Evolutionary conservation across 2,888 invertebrate species (phyloP), one percentile per base, ranked within the genome.

Genomic region (Chouioia cunea): DNA sequence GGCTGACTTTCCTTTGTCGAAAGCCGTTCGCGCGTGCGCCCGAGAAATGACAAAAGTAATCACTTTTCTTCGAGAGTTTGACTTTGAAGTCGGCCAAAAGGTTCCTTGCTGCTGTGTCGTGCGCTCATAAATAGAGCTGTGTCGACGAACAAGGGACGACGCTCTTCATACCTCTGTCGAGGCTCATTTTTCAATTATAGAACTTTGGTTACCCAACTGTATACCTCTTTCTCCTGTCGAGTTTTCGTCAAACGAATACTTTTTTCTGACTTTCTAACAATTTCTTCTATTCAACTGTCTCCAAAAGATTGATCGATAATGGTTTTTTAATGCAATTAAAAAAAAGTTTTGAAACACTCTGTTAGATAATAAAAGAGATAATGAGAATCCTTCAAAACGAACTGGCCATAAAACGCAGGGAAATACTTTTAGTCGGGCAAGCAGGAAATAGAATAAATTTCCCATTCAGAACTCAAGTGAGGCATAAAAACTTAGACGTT

Each of bases 1-100:
- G 44, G 8, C 16, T 27, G n/a, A 48, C 18, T 15, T n/a, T 16
- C 20, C 44, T 72, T 72, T 72, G 72, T 72, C 54, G 72, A 14
- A n/a, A 56, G 50, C 62, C 67, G 65, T 50, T 68, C 60, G 65
- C 72, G 72, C 72, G 72, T 68, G 71, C 64, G 71, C 52, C 60
- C 62, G 69, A 57, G 27, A 65, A 65, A 73, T 73, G 72, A 69
- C 72, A 69, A 69, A 73, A 73, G 72, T 69, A 73, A 73, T 73
- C 69, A 73, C 72, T 73, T 72, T 72, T 68, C 71, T 59, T 73
- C 72, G 62, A 62, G 52, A 48, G 67, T 59, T 71, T 64, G 69
- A 73, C 72, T 73, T 73, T 73, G 72, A 73, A 73, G 72, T 73
- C 57, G 62, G 56, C 60, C 54, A 65, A 72, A 68, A 64, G 65